Conservation (phyloP, 2,888 invertebrate species). For the Dryobota labecula region DNA sequence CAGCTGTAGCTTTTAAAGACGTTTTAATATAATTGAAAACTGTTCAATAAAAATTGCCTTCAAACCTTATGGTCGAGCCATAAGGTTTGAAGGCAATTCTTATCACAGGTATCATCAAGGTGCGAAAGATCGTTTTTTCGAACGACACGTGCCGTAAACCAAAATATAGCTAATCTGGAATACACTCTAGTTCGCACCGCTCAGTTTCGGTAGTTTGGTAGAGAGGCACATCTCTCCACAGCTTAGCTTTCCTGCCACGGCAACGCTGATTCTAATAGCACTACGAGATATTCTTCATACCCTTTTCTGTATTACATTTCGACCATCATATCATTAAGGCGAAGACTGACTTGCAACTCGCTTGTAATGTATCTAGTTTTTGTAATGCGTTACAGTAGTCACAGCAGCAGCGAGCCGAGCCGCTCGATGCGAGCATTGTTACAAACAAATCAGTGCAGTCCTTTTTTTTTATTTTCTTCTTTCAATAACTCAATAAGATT, state of each 20-base stretch:
- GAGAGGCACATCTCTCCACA: not conserved
- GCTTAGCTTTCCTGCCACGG: not conserved
- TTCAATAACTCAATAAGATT: no score
- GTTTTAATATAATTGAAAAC: not conserved
- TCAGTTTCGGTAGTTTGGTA: no score
- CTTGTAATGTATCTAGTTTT: no score
- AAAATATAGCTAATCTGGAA: not conserved
- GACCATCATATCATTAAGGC: not conserved
- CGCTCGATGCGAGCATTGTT: no score
- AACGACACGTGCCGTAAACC: not conserved
- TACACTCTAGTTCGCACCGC: no score
- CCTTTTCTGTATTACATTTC: not conserved
- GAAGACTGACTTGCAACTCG: no score
- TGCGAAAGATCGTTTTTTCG: not conserved
- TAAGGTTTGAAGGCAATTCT: no score
- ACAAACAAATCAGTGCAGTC: no score
- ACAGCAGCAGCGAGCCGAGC: no score
- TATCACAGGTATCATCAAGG: not conserved
- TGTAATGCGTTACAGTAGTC: no score
- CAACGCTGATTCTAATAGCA: not conserved
- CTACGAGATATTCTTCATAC: not conserved
- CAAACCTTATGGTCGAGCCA: no score
- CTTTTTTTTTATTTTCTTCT: no score
- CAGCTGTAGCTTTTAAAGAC: not conserved
- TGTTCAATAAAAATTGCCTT: not conserved